Evolutionary conservation across 2,797 vertebrate genomes (phyloP).

Genomic region (Scyliorhinus canicula): DNA sequence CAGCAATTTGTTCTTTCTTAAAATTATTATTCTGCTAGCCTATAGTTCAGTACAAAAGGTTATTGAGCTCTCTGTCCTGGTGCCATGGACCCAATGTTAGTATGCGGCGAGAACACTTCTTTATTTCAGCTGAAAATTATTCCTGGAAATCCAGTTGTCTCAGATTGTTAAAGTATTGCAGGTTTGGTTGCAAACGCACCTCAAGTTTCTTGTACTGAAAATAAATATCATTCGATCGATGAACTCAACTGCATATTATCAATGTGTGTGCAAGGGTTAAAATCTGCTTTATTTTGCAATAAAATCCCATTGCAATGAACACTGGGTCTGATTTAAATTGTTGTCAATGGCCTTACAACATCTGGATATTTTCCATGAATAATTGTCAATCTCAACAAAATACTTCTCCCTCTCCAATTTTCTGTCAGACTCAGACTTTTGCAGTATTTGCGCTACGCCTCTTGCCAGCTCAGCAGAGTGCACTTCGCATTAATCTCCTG

Average conservation of each 20-base stretch:
- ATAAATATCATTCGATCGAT: neutral
- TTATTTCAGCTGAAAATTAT: neutral
- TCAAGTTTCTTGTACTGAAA: neutral
- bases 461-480: neutral
- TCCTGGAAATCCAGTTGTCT: neutral
- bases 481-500: neutral
- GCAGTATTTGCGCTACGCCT: neutral
- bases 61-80: neutral
- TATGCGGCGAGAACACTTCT: neutral
- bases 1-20: no score
- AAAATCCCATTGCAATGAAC: neutral
- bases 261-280: neutral
- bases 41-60: neutral
- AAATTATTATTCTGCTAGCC: no score
- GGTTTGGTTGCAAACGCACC: neutral
- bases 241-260: neutral
- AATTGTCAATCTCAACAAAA: slow-evolving; percentile 26
- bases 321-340: neutral
- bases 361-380: neutral
- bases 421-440: neutral
- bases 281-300: neutral
- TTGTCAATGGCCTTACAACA: slow-evolving; percentile 5
- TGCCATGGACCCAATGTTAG: neutral
- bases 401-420: neutral
- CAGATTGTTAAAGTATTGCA: neutral